Evolutionary conservation across 2,888 invertebrate species (phyloP), one percentile per base, ranked within the genome.

Genomic region (Tortrix viridana): DNA sequence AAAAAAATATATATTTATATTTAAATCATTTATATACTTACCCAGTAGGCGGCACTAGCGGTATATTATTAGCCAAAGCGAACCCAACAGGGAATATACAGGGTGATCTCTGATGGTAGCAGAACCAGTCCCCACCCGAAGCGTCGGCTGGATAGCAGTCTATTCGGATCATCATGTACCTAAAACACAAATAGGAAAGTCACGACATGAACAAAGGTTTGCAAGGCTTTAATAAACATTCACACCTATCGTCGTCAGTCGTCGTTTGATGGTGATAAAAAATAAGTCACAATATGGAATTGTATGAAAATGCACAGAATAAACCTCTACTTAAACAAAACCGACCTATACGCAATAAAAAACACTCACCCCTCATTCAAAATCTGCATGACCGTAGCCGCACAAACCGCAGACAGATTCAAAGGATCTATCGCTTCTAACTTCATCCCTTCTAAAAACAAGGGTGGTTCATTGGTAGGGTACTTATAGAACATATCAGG

Each of bases 401-500:
- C 98, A 82, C 98, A 98, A 63, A 99, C 97, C 0, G 98, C 95
- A 0, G 98, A 97, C 41, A 99, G 91, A 85, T 99, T 99, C 3
- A 99, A 91, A 0, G 99, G 99, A 92, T 99, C 99, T 64, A 99
- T 97, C 0, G 99, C 98, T 92, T 99, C 99, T 41, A 99, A 89
- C 85, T 98, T 98, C 97, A 98, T 97, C 47, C 98, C 98, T 72
- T 96, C 95, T 50, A 94, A 84, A 78, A 98, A 97, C 2, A 94
- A 81, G 2, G 94, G 89, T 0, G 92, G 91, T 65, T 93, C 93
- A 62, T 89, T 84, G 22, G 74, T 79, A 0, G 94, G 94, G 71
- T 93, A 94, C 80, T 94, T 93, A 75, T 95, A 94, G 72, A 98
- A 98, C 76, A 97, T 93, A 63, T 96, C 96, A 59, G 95, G 95